These are phyloP conservation scores for Eucera pruinosa DNA, from an alignment of 2,888 invertebrate genomes.

Conservation along the genomic window DNA sequence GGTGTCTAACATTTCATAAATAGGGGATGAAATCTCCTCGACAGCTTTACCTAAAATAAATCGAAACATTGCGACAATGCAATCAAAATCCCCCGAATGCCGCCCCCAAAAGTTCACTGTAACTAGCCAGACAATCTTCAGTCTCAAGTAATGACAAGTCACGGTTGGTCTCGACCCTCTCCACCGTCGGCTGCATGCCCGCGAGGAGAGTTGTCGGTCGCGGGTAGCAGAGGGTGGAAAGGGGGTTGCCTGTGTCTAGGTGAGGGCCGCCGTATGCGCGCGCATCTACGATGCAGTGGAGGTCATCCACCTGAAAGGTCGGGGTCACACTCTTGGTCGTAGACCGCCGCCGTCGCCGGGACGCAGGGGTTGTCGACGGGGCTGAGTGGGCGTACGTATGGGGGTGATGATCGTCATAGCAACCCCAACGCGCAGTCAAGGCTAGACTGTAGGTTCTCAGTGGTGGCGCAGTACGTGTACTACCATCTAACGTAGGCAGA, in stretches of 20 bases:
- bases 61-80: conserved; percentile 24
- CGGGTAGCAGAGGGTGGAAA: conserved; percentile 3
- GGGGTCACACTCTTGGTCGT: conserved; percentile 83
- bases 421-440: conserved; percentile 82
- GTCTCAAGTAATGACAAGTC: conserved; percentile 58
- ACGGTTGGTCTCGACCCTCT: conserved; percentile 44
- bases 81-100: conserved; percentile 34
- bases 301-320: conserved; percentile 85
- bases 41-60: too few relatives aligned
- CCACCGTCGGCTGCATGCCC: conserved; percentile 45
- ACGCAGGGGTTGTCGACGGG: conserved; percentile 47
- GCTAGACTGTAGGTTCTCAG: conserved; percentile 79
- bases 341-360: conserved; percentile 63
- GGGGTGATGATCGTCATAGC: conserved; percentile 79
- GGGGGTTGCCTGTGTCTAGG: conserved; percentile 65
- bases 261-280: conserved; percentile 74
- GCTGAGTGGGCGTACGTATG: conserved; percentile 47
- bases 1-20: too few relatives aligned
- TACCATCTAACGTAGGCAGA: conserved; percentile 53
- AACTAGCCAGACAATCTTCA: conserved; percentile 60
- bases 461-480: conserved; percentile 65
- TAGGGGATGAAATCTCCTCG: too few relatives aligned
- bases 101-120: conserved; percentile 43
- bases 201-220: conserved; percentile 9
- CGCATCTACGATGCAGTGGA: conserved; percentile 82